These are phyloP conservation scores for Ptychadena robeensis DNA, from an alignment of 2,797 vertebrate genomes.

Conservation along the genomic window DNA sequence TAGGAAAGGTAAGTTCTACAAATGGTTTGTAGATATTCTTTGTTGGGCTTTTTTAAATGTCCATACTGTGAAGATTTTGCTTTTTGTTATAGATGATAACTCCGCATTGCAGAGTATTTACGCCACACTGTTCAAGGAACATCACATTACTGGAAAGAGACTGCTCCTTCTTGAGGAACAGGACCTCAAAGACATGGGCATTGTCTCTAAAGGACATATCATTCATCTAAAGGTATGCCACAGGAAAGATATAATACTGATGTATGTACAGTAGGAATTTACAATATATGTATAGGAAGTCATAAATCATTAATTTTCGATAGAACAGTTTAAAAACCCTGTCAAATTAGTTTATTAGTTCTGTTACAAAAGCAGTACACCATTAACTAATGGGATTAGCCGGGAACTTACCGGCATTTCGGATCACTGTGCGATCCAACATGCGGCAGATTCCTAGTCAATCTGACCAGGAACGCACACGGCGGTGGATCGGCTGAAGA, in stretches of 20 bases:
- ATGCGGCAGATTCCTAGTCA: too few relatives aligned
- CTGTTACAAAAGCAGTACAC: too few relatives aligned
- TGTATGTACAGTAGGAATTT: background rate
- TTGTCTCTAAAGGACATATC: constrained; percentile 93
- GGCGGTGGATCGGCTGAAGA: too few relatives aligned
- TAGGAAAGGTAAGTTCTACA: constrained; percentile 81
- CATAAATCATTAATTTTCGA: too few relatives aligned
- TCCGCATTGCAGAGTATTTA: constrained; percentile 85
- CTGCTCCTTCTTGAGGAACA: constrained; percentile 88
- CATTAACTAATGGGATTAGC: too few relatives aligned
- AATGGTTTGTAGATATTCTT: background rate
- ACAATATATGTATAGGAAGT: too few relatives aligned
- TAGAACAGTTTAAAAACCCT: too few relatives aligned
- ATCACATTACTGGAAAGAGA: constrained; percentile 94
- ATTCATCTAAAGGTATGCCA: constrained; percentile 91
- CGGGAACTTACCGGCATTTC: too few relatives aligned
- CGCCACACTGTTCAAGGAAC: constrained; percentile 89
- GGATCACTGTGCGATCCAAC: too few relatives aligned
- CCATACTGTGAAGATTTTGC: constrained; percentile 15
- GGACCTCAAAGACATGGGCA: constrained; percentile 95
- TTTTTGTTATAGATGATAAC: constrained; percentile 76
- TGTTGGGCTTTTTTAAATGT: background rate
- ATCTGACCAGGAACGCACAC: too few relatives aligned
- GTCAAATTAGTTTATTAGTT: too few relatives aligned
- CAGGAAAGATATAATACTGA: background rate